A percentile compares a stretch with the other conserved stretches of the same genome.
These are phyloP conservation scores for Talpa occidentalis DNA, from an alignment of 2,113 vertebrate species.

Conservation along the genomic window DNA sequence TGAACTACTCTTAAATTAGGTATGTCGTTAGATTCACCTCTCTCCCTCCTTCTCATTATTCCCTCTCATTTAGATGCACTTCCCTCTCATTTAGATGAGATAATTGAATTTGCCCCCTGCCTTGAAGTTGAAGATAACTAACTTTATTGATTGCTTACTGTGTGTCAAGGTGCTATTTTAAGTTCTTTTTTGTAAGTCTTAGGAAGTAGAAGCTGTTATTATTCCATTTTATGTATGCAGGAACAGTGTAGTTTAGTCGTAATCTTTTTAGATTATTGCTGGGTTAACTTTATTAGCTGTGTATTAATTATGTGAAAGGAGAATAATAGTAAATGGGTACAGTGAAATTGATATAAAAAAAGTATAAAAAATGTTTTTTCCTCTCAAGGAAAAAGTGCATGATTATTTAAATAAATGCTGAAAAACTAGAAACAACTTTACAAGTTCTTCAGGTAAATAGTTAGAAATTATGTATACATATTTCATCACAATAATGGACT, in stretches of 20 bases:
- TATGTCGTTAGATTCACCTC: background rate
- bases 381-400: background rate
- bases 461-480: background rate
- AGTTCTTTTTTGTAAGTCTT: background rate
- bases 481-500: background rate
- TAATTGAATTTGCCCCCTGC: background rate
- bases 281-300: slow-evolving; percentile 7
- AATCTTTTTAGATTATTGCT: background rate
- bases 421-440: slow-evolving; percentile 30
- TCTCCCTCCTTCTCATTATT: background rate
- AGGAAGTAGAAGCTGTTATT: background rate
- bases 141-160: background rate
- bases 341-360: background rate
- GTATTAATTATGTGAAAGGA: background rate
- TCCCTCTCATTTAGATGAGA: background rate
- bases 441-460: background rate
- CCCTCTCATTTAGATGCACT: background rate
- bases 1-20: background rate
- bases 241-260: background rate
- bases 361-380: no score
- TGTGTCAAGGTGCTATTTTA: background rate
- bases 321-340: slow-evolving; percentile 12
- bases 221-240: background rate
- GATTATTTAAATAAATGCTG: background rate
- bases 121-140: background rate